These are phyloP conservation scores for Xiphias gladius DNA, from an alignment of 2,113 vertebrate species.

Conservation along the genomic window DNA sequence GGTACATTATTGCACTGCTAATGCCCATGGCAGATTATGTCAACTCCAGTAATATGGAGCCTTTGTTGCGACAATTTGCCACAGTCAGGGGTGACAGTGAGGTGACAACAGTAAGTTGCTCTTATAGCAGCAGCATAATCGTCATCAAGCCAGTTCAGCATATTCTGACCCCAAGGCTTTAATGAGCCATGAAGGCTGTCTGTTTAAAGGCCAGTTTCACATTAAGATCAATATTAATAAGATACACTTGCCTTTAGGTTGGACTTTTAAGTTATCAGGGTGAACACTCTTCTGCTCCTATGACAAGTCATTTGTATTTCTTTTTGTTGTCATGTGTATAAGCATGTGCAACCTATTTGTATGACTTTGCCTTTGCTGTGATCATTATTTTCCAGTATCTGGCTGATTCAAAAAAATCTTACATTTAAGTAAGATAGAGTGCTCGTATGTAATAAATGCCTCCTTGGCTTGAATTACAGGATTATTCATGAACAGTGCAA, in stretches of 20 bases:
- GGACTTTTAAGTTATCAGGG: neutral
- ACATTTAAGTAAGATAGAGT: no score
- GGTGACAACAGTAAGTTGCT: neutral
- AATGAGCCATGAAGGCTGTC: neutral
- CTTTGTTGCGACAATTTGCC: conserved; percentile 28
- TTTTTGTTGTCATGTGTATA: neutral
- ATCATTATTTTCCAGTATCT: neutral
- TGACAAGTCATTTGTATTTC: neutral
- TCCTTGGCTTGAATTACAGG: neutral
- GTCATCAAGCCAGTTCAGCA: neutral
- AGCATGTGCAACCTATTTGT: neutral
- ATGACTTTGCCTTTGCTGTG: neutral
- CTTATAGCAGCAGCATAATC: conserved; percentile 4
- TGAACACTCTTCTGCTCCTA: neutral
- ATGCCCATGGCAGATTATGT: conserved; percentile 24
- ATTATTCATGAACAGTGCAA: neutral
- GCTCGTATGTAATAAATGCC: neutral
- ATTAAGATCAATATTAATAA: neutral
- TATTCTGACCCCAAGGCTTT: conserved; percentile 12
- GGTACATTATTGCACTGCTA: neutral
- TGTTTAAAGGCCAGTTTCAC: conserved; percentile 1
- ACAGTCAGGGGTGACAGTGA: no score
- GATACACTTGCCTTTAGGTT: neutral
- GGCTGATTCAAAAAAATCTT: neutral
- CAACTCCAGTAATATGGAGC: neutral